Conservation (phyloP, 2,113 vertebrate genomes). For the Prunella fulvescens region DNA sequence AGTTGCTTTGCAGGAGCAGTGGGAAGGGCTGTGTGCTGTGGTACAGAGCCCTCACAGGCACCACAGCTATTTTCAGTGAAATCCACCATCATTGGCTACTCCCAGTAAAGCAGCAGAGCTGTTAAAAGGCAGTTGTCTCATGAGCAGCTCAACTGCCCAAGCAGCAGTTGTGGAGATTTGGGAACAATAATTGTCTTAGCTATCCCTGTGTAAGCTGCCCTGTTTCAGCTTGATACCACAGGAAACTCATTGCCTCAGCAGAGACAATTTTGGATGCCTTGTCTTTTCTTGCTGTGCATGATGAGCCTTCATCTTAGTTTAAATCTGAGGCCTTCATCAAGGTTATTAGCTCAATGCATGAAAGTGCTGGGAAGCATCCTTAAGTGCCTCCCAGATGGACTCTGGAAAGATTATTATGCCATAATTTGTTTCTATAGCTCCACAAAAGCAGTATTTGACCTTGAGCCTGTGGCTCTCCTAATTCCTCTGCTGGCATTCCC, state of each 20-base stretch:
- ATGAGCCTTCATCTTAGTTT: neutral
- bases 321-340: neutral
- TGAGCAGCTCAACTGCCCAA: neutral
- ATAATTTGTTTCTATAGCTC: neutral
- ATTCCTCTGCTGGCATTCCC: neutral
- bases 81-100: neutral
- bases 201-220: neutral
- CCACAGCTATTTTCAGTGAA: neutral
- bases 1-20: neutral
- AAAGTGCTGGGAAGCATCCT: neutral
- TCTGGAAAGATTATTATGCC: neutral
- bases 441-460: neutral
- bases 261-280: neutral
- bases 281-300: neutral
- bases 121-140: neutral
- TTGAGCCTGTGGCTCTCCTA: neutral
- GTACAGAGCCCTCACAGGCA: neutral
- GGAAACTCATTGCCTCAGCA: neutral
- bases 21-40: neutral
- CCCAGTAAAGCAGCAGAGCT: neutral
- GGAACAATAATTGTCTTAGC: neutral
- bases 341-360: neutral
- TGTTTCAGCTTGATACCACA: neutral
- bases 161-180: neutral
- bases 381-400: neutral